Conservation (phyloP, 2,113 vertebrate species). For the Ctenodactylus gundi region DNA sequence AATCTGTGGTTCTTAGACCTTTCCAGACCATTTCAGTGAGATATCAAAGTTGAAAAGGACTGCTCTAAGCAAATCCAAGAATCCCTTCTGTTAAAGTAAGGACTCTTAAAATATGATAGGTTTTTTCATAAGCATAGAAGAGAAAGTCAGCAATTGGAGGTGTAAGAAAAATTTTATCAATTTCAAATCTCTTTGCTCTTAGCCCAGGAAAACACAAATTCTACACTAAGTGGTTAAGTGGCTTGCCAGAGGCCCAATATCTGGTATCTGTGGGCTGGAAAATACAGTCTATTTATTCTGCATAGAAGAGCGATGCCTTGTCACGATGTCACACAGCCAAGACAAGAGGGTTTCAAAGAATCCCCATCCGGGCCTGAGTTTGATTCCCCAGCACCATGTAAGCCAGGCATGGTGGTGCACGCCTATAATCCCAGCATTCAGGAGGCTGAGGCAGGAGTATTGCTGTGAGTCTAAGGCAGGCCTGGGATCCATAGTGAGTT, state of each 20-base stretch:
- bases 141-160: not conserved
- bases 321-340: not conserved
- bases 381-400: too few relatives aligned
- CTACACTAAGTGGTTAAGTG: not conserved
- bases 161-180: not conserved
- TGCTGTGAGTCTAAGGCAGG: too few relatives aligned
- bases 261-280: not conserved
- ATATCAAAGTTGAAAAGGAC: not conserved
- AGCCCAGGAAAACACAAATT: not conserved
- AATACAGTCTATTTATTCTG: not conserved
- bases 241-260: not conserved
- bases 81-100: not conserved
- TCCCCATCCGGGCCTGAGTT: too few relatives aligned
- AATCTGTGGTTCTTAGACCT: not conserved
- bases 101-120: not conserved
- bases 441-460: too few relatives aligned
- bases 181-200: not conserved
- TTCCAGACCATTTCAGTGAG: not conserved
- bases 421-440: too few relatives aligned
- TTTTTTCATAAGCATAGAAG: not conserved
- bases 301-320: not conserved
- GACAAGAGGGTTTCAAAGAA: not conserved
- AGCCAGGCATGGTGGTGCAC: too few relatives aligned
- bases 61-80: not conserved
- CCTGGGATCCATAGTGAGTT: too few relatives aligned